phyloP scores from a whole-genome alignment of 2,797 vertebrate genomes.

The Oryzias dopingdopingensis region DNA sequence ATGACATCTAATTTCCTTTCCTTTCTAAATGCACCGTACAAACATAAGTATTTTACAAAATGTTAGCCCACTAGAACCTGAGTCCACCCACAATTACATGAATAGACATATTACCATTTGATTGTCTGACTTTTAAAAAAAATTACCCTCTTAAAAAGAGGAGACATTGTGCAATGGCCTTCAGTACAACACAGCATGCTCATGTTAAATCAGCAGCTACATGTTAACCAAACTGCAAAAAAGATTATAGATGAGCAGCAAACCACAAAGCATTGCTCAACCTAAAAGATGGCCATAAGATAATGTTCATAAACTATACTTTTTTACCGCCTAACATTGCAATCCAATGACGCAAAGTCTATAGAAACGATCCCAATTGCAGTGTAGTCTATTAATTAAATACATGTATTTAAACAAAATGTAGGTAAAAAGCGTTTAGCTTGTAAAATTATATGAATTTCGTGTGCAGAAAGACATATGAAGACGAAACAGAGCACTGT shows the following conservation, averaged over 20 bases:
- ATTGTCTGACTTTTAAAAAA: conserved; percentile 31
- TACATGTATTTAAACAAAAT: too few relatives aligned
- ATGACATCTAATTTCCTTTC: too few relatives aligned
- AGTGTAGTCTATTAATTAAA: too few relatives aligned
- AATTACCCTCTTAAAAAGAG: conserved; percentile 32
- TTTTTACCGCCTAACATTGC: neutral
- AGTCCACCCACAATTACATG: conserved; percentile 39
- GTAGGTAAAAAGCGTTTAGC: too few relatives aligned
- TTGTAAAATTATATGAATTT: too few relatives aligned
- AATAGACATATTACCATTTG: conserved; percentile 30
- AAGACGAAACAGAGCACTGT: neutral
- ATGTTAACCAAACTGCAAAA: conserved; percentile 15
- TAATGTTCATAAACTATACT: conserved; percentile 4
- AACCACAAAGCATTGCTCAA: conserved; percentile 24
- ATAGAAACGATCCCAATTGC: too few relatives aligned
- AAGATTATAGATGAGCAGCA: conserved; percentile 28
- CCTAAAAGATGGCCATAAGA: conserved; percentile 6
- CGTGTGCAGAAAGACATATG: too few relatives aligned
- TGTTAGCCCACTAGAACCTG: conserved; percentile 26
- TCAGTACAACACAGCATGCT: conserved; percentile 10
- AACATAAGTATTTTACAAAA: conserved; percentile 6
- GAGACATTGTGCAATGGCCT: conserved; percentile 34
- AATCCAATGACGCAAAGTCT: neutral
- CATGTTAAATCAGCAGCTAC: conserved; percentile 23
- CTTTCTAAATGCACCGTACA: too few relatives aligned